phyloP scores from a whole-genome alignment of 2,113 vertebrate genomes.

The Tiliqua scincoides region DNA sequence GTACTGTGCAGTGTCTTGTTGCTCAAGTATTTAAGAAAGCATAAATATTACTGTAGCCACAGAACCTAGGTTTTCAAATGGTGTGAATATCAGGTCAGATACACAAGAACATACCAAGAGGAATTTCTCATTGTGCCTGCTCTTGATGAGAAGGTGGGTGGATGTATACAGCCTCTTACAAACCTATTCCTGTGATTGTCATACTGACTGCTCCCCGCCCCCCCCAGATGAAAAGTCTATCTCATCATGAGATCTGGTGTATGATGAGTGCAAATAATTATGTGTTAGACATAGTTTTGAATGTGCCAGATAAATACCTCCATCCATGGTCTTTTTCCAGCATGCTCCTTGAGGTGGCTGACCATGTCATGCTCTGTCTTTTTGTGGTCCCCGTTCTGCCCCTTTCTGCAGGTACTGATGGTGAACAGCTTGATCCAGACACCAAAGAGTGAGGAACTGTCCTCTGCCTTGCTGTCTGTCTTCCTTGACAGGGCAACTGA shows the following conservation, averaged over 20 bases:
- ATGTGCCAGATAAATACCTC: background rate
- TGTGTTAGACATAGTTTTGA: background rate
- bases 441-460: slow-evolving; percentile 82
- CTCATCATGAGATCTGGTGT: background rate
- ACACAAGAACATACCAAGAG: background rate
- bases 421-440: slow-evolving; percentile 83
- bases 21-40: no score
- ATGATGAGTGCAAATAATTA: background rate
- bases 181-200: no score
- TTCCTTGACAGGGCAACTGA: slow-evolving; percentile 86
- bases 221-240: background rate
- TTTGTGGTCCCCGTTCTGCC: background rate
- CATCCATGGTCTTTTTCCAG: background rate
- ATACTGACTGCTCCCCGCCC: background rate
- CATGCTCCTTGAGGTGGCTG: background rate
- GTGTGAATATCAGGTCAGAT: background rate
- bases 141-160: background rate
- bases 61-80: background rate
- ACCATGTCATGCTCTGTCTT: background rate
- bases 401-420: slow-evolving; percentile 76
- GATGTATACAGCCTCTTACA: background rate
- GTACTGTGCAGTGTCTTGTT: no score
- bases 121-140: background rate
- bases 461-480: slow-evolving; percentile 82
- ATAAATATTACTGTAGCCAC: background rate